These are phyloP conservation scores for Lophochroa leadbeateri DNA, from an alignment of 2,113 vertebrate genomes.

Conservation along the genomic window DNA sequence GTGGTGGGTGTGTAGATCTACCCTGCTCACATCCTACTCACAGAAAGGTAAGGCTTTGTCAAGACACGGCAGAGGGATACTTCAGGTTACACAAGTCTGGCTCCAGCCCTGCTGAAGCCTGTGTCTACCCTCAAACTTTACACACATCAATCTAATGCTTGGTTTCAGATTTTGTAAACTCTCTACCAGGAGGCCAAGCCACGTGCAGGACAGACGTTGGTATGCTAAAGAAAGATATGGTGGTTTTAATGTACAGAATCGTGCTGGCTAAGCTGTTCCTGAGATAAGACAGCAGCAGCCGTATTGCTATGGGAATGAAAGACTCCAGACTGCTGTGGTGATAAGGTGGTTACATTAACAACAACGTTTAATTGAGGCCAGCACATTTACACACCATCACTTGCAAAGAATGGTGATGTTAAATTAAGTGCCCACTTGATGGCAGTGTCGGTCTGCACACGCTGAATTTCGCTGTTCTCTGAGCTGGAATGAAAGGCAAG, in stretches of 20 bases:
- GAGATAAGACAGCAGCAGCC: neutral
- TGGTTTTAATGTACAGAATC: neutral
- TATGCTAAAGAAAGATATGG: neutral
- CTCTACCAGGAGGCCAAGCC: neutral
- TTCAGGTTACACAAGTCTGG: neutral
- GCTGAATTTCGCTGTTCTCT: neutral
- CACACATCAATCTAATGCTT: fast-evolving
- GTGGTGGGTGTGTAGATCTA: neutral
- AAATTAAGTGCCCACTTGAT: constrained; percentile 25
- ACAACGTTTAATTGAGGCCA: neutral
- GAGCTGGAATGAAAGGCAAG: neutral
- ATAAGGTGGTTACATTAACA: neutral
- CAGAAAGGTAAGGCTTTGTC: neutral
- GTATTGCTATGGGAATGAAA: neutral
- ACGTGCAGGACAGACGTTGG: fast-evolving
- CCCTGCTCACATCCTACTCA: neutral
- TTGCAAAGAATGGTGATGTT: neutral
- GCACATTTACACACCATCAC: neutral
- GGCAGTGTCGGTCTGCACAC: constrained; percentile 21
- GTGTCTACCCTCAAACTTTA: neutral
- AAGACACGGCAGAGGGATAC: neutral
- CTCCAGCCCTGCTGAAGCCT: neutral
- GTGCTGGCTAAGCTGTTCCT: neutral
- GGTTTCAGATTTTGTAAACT: neutral
- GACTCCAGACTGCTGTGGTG: neutral